Percentiles rank a stretch among this genome's conserved stretches.
Evolutionary conservation across 2,113 vertebrate genomes (phyloP).

Genomic region (Phrynocephalus versicolor): DNA sequence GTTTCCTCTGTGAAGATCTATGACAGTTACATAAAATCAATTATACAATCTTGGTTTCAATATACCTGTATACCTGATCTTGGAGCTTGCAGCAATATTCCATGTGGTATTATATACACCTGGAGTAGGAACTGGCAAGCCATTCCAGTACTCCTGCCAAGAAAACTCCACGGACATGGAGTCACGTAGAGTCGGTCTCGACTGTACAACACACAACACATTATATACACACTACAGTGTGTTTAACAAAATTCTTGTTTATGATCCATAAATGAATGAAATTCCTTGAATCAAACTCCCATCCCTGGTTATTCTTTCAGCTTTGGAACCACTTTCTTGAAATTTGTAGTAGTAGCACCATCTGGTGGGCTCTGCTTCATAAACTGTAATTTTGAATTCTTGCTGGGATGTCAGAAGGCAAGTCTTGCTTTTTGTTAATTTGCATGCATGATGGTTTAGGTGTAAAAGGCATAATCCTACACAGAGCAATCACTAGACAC

Average conservation of each 20-base stretch:
- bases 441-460: neutral
- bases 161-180: too few species aligned
- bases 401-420: neutral
- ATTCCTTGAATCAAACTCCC: neutral
- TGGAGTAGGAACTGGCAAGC: too few species aligned
- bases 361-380: neutral
- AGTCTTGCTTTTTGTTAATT: neutral
- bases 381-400: neutral
- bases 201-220: neutral
- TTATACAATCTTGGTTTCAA: neutral
- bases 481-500: neutral
- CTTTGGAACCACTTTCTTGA: neutral
- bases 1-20: neutral
- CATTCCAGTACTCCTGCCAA: too few species aligned
- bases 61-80: neutral
- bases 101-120: neutral
- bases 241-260: neutral
- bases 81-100: neutral
- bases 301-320: neutral
- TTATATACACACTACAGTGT: too few species aligned
- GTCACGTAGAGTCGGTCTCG: too few species aligned
- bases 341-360: constrained; percentile 1
- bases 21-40: neutral
- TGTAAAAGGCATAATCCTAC: neutral
- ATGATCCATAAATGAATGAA: neutral